Evolutionary conservation across 2,888 invertebrate species (phyloP), one percentile per base, ranked within the genome.

Genomic region (Allophyes oxyacanthae): DNA sequence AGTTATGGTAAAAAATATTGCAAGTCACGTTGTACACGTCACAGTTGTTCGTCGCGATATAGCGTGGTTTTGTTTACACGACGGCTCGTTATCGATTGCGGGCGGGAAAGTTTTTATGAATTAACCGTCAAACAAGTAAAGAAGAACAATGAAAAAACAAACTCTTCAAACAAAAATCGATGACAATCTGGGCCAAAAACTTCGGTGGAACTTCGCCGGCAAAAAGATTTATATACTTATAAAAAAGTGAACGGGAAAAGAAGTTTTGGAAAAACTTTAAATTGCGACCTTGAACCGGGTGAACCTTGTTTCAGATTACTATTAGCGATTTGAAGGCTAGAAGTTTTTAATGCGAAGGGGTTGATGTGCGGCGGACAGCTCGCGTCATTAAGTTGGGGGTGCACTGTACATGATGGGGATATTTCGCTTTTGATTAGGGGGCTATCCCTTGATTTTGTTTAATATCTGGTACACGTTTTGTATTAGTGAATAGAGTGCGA

Each of bases 181-280:
- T 94, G 94, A 92, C 93, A 94, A 94, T 94, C 94, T 94, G 92
- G 94, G 94, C 91, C 94, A 93, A 93, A 92, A 93, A 94, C 92
- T 94, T 94, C 13, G 72, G 88, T 83, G 82, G 81, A 94, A 94
- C 88, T 94, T 91, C 81, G 90, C 87, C 90, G 92, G 86, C 92
- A 92, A 94, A 94, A 94, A 94, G 93, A 94, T 94, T 94, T 93
- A 93, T 94, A 94, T 89, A 92, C 92, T 92, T 92, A 92, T 91
- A 93, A 93, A 93, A 94, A 94, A 93, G 90, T 91, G 90, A 89
- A 90, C 87, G 92, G 89, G 87, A 90, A 92, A 86, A 86, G 88
- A 92, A 92, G 86, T 93, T 94, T 93, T 91, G 89, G 90, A 91
- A 94, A 94, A 94, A 94, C 94, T 94, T 94, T 94, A 94, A 94